phyloP scores from a whole-genome alignment of 2,888 invertebrate species.

The Archaeoteleia sp. region DNA sequence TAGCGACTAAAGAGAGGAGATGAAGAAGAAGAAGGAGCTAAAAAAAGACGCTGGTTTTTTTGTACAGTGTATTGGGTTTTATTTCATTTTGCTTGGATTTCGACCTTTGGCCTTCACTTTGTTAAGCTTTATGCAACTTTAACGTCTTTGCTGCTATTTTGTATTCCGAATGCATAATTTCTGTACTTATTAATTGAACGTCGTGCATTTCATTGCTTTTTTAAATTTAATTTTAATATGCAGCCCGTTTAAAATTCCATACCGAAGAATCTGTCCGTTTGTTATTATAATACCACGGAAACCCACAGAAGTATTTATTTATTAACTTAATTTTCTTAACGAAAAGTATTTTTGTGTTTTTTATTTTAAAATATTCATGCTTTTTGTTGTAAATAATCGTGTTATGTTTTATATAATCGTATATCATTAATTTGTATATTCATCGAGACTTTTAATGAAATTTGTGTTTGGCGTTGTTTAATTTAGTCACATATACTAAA shows the following conservation, averaged over 20 bases:
- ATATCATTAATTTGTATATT: no score
- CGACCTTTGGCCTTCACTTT: neutral
- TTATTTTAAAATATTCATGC: no score
- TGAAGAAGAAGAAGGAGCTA: constrained; percentile 4
- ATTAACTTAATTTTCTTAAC: neutral
- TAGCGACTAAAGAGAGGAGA: constrained; percentile 17
- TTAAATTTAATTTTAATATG: constrained; percentile 19
- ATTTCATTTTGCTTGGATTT: no score
- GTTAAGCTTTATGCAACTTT: neutral
- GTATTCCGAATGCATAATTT: neutral
- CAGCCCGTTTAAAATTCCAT: constrained; percentile 25
- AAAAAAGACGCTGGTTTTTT: no score
- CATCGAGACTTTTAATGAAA: no score
- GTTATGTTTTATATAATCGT: no score
- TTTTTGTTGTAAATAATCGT: no score
- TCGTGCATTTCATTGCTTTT: constrained; percentile 15
- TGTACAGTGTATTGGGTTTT: no score
- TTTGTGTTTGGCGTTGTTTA: no score
- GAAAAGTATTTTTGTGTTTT: neutral
- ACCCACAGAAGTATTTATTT: constrained; percentile 15
- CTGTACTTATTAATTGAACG: constrained; percentile 26
- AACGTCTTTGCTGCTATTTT: constrained; percentile 1
- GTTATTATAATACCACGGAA: constrained; percentile 38
- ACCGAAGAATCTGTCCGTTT: constrained; percentile 21
- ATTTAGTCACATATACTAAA: no score